phyloP scores from a whole-genome alignment of 2,113 vertebrate genomes.

The Sinocyclocheilus rhinocerous region DNA sequence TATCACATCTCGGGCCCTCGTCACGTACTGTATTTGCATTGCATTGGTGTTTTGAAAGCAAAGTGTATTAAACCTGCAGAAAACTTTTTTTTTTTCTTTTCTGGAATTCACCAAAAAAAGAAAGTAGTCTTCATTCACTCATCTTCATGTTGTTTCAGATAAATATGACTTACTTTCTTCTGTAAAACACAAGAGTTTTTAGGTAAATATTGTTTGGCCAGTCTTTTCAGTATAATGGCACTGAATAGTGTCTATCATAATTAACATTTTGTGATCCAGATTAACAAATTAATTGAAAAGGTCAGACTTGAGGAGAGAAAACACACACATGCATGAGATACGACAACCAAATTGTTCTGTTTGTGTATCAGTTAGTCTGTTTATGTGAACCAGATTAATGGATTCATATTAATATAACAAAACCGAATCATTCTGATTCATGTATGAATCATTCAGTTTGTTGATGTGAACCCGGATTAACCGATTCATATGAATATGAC shows the following conservation, averaged over 20 bases:
- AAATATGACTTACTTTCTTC: neutral
- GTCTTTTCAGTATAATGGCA: too few relatives aligned
- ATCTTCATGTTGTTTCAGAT: neutral
- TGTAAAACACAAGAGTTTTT: too few relatives aligned
- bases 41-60: constrained; percentile 71
- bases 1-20: constrained; percentile 77
- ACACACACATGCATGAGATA: neutral
- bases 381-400: neutral
- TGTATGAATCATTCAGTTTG: neutral
- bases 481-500: too few relatives aligned
- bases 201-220: too few relatives aligned
- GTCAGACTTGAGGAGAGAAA: neutral
- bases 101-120: constrained; percentile 64
- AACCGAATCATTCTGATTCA: neutral
- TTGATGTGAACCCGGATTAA: neutral
- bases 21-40: constrained; percentile 79
- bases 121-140: neutral
- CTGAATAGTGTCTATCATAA: too few relatives aligned
- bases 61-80: constrained; percentile 54
- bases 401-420: neutral
- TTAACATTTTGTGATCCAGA: too few relatives aligned
- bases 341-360: too few relatives aligned
- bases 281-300: neutral
- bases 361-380: neutral
- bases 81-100: constrained; percentile 52